phyloP scores from a whole-genome alignment of 2,113 vertebrate genomes.

The Brienomyrus brachyistius region DNA sequence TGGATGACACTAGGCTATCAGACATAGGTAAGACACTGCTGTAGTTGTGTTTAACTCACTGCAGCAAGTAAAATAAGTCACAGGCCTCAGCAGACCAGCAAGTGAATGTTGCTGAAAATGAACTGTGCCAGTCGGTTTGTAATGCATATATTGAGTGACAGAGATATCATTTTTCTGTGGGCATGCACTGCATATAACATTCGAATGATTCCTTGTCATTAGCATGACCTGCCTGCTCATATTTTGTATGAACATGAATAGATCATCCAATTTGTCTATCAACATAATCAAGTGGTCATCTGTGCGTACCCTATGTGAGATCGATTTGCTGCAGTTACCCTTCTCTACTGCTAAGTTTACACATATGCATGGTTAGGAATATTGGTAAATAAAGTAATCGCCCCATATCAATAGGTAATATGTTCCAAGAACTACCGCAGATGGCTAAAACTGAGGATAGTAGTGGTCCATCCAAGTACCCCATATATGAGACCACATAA shows the following conservation, averaged over 20 bases:
- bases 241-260: neutral
- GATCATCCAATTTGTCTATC: neutral
- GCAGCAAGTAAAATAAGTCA: neutral
- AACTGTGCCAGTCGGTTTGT: neutral
- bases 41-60: neutral
- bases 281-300: neutral
- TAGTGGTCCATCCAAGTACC: neutral
- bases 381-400: neutral
- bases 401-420: neutral
- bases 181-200: neutral
- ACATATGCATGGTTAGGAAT: neutral
- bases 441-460: neutral
- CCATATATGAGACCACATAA: neutral
- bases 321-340: neutral
- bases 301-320: neutral
- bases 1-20: no score
- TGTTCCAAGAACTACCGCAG: neutral
- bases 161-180: neutral
- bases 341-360: neutral
- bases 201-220: neutral
- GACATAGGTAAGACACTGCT: neutral
- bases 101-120: neutral
- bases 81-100: neutral
- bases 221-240: neutral
- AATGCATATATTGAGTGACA: neutral